phyloP scores from a whole-genome alignment of 2,888 invertebrate species.

The Baronia brevicornis region DNA sequence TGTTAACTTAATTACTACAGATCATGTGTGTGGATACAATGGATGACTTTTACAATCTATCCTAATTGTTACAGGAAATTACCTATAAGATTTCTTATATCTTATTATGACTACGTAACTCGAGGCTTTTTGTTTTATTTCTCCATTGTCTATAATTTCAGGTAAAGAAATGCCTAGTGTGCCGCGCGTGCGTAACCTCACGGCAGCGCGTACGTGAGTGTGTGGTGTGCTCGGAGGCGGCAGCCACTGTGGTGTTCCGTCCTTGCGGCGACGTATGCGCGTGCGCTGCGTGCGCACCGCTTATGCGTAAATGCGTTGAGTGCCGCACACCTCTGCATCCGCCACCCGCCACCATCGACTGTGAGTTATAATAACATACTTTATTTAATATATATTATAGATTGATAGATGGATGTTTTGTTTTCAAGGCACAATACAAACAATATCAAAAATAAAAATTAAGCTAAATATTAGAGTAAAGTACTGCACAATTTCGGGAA shows the following conservation, averaged over 20 bases:
- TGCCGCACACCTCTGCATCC: constrained; percentile 87
- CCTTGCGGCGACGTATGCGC: constrained; percentile 97
- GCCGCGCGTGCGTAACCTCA: constrained; percentile 87
- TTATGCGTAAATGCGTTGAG: constrained; percentile 98
- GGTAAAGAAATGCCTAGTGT: constrained; percentile 96
- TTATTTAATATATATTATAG: too few species aligned
- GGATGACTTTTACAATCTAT: neutral
- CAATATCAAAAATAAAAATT: too few species aligned
- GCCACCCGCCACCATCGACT: constrained; percentile 21
- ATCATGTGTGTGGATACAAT: neutral
- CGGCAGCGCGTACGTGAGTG: constrained; percentile 95
- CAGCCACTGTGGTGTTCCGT: constrained; percentile 93
- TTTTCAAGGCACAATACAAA: too few species aligned
- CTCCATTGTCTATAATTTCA: too few species aligned
- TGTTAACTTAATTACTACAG: neutral
- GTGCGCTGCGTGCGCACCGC: constrained; percentile 87
- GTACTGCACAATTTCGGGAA: too few species aligned
- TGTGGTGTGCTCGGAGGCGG: constrained; percentile 95
- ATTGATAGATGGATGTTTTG: too few species aligned
- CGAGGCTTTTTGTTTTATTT: too few species aligned
- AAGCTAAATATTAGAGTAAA: too few species aligned
- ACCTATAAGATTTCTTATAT: too few species aligned
- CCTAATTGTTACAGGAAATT: neutral
- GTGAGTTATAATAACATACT: too few species aligned
- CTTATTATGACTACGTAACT: too few species aligned